These are phyloP conservation scores for Carduelis carduelis DNA, from an alignment of 2,797 vertebrate species.

Conservation along the genomic window DNA sequence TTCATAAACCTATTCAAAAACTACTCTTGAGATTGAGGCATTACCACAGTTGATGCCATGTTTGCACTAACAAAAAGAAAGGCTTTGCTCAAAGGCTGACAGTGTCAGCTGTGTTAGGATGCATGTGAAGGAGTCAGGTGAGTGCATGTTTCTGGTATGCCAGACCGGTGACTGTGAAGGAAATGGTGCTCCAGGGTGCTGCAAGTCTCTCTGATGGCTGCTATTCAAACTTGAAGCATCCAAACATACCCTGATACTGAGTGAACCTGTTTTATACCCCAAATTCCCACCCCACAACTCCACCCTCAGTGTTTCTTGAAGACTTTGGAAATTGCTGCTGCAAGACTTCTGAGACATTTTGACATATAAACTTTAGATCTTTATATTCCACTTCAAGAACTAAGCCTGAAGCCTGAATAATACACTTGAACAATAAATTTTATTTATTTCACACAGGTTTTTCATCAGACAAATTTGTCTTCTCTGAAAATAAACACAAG, in stretches of 20 bases:
- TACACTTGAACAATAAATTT: not conserved
- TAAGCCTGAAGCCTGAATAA: not conserved
- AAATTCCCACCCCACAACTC: not conserved
- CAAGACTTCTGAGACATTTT: not conserved
- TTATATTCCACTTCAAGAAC: not conserved
- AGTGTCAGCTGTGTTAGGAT: not conserved
- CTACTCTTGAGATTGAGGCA: not conserved
- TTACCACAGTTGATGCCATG: not conserved
- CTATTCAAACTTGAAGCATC: not conserved
- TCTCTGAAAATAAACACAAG: not conserved
- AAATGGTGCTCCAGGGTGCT: not conserved
- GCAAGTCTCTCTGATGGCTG: not conserved
- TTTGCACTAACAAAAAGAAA: not conserved
- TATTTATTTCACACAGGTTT: not conserved
- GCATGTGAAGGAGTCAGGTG: not conserved
- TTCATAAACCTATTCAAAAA: not conserved
- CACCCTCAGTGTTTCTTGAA: not conserved
- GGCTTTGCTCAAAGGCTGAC: not conserved
- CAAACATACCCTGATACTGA: not conserved
- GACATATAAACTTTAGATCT: not conserved
- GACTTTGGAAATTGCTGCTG: accelerated
- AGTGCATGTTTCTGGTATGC: not conserved
- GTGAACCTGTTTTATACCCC: not conserved
- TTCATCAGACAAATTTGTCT: not conserved
- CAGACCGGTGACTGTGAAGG: not conserved